phyloP scores from a whole-genome alignment of 2,113 vertebrate genomes.

The Turnix velox region DNA sequence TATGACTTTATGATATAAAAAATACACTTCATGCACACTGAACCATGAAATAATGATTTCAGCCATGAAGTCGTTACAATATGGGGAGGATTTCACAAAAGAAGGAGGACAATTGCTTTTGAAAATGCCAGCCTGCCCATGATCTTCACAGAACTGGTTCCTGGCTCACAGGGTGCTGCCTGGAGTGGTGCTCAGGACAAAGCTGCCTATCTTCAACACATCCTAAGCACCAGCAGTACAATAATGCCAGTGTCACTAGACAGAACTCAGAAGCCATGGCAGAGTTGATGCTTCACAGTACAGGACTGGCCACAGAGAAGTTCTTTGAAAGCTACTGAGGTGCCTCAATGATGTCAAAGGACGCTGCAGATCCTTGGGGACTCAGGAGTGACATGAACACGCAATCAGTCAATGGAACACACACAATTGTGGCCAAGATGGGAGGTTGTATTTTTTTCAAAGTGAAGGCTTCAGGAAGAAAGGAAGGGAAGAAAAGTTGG shows the following conservation, averaged over 20 bases:
- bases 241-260: not conserved
- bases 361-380: not conserved
- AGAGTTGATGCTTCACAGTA: rapidly evolving
- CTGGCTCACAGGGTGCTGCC: not conserved
- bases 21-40: too few species aligned
- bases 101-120: not conserved
- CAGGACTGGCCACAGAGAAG: not conserved
- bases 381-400: not conserved
- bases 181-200: not conserved
- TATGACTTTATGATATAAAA: too few species aligned
- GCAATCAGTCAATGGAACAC: not conserved
- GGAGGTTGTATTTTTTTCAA: not conserved
- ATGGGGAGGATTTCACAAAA: not conserved
- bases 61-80: not conserved
- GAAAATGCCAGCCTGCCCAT: not conserved
- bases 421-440: not conserved
- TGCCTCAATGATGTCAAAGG: not conserved
- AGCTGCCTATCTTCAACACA: not conserved
- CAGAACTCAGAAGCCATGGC: not conserved
- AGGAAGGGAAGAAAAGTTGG: not conserved
- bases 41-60: not conserved
- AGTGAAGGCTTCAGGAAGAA: not conserved
- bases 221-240: not conserved
- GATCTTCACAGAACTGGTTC: not conserved
- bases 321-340: not conserved